Base-by-base conservation (phyloP, 1,140 invertebrate species). In the Chironomus striatipennis region DNA sequence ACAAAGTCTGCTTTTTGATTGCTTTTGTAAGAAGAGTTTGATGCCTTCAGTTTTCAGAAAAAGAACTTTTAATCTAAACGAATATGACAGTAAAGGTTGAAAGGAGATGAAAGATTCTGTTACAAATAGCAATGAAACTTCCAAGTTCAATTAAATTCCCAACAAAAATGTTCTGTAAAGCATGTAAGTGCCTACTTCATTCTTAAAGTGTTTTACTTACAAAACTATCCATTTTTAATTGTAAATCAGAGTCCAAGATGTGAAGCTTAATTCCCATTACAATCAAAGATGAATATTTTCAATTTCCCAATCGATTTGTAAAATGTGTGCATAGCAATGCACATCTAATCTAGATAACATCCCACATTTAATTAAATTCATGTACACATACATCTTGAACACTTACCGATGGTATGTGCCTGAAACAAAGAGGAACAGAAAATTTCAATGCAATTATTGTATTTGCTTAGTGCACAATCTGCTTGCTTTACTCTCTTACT, bases 401-500 rank as follows among this genome's bases (percentile, higher is more conserved):
- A 34, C 24, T 34, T 2, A 2, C 24, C 24, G 24, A 34, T 34
- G 24, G 24, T 34, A 34, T 34, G 24, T 34, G 24, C 24, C 5
- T 5, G 9, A 57, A 10, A 57, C 10, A 57, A n/a, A 57, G n/a
- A 57, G 5, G 47, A 12, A 57, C 24, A 57, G 47, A 12, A 57
- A 57, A 57, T 57, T 57, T n/a, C 47, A 57, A 57, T 57, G 47
- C 47, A 57, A 57, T 57, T 57, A 57, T n/a, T 57, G 47, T n/a
- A 57, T 57, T 57, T 57, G 12, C 12, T 57, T 4, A 57, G 10
- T 15, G 12, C 24, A 34, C 24, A 34, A 2, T 34, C 24, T 34
- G 24, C 24, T 2, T 34, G 24, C 24, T 34, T 34, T 34, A 34
- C 24, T 34, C 24, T 34, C 24, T 34, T 34, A 1, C 24, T 34